A percentile compares a stretch with the other conserved stretches of the same genome.
Conservation (phyloP, 2,797 vertebrate genomes). For the Manis crassicaudata region DNA sequence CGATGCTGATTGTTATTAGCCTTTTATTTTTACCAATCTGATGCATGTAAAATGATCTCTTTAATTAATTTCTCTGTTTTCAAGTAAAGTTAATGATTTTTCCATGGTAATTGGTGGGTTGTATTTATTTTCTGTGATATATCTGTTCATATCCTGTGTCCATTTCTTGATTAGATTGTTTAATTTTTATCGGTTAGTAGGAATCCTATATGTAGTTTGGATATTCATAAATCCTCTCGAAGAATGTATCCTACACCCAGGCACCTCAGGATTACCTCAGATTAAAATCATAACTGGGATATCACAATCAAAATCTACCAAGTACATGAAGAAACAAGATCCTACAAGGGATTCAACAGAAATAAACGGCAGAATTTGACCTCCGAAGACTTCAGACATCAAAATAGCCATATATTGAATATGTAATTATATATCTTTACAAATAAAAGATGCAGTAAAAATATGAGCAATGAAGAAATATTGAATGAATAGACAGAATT, state of each 20-base stretch:
- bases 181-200: background rate
- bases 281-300: background rate
- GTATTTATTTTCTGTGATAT: conserved; percentile 10
- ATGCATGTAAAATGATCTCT: conserved; percentile 24
- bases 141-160: background rate
- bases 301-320: background rate
- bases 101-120: background rate
- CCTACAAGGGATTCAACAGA: background rate
- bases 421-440: background rate
- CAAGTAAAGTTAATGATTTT: conserved; percentile 33
- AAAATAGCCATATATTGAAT: background rate
- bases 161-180: background rate
- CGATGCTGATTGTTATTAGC: background rate
- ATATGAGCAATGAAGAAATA: background rate
- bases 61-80: background rate
- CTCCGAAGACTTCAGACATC: background rate
- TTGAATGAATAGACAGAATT: background rate
- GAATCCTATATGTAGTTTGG: background rate
- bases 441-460: background rate
- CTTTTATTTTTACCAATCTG: background rate
- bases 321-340: background rate
- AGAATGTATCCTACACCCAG: background rate
- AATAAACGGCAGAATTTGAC: background rate
- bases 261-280: background rate
- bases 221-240: background rate